phyloP scores from a whole-genome alignment of 2,888 invertebrate species.

The Rotaria socialis region DNA sequence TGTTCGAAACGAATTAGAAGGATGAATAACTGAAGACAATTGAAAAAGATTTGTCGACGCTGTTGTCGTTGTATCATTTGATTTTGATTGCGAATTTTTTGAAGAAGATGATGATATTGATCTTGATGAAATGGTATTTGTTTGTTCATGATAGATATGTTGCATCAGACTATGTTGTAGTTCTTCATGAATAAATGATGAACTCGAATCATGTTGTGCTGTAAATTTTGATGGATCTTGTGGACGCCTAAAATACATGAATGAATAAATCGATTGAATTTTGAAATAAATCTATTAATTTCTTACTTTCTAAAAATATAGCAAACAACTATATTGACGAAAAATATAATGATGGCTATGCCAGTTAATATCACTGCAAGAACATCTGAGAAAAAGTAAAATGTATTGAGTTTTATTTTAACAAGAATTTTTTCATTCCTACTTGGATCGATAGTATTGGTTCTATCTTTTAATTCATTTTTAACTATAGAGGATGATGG shows the following conservation, averaged over 20 bases:
- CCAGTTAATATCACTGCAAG: neutral
- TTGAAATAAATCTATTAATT: neutral
- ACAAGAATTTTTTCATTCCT: neutral
- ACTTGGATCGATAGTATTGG: neutral
- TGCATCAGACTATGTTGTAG: conserved; percentile 32
- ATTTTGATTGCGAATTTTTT: conserved; percentile 23
- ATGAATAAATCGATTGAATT: too few relatives aligned
- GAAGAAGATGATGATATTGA: neutral
- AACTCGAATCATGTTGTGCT: neutral
- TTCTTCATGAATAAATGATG: conserved; percentile 32
- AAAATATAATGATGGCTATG: neutral
- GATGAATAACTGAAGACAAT: neutral
- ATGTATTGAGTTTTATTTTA: neutral
- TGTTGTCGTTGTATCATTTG: conserved; percentile 17
- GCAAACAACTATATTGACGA: neutral
- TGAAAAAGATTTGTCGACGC: neutral
- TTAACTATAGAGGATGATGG: neutral
- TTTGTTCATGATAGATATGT: conserved; percentile 33
- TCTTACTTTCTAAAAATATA: neutral
- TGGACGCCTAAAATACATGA: neutral
- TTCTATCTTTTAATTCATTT: neutral
- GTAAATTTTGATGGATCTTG: conserved; percentile 4
- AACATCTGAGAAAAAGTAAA: neutral
- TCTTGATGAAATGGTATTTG: conserved; percentile 22
- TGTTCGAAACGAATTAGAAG: neutral